Conservation (phyloP, 2,113 vertebrate genomes). For the Channa argus region DNA sequence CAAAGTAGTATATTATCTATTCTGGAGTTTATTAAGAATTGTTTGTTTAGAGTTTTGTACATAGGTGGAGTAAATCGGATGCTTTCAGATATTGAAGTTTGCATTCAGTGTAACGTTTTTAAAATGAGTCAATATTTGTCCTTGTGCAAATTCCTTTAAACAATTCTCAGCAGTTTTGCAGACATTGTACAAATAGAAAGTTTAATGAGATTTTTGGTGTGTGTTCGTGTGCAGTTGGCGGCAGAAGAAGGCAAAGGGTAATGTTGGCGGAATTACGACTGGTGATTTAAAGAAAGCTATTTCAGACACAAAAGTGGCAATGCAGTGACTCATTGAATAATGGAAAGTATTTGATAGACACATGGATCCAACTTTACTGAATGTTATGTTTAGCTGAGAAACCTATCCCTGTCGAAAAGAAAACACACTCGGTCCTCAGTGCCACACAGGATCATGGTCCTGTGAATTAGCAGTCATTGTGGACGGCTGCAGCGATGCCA, state of each 20-base stretch:
- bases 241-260: conserved; percentile 4
- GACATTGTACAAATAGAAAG: background rate
- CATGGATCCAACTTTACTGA: background rate
- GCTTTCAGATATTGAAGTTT: background rate
- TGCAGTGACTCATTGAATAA: background rate
- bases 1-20: conserved; percentile 13
- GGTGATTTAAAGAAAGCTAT: background rate
- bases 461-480: background rate
- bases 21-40: conserved; percentile 6
- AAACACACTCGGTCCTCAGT: background rate
- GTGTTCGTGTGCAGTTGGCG: conserved; percentile 27
- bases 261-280: background rate
- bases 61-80: background rate
- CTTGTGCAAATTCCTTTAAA: background rate
- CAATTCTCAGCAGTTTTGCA: conserved; percentile 16
- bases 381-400: background rate
- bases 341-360: background rate
- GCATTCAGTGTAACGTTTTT: conserved; percentile 12
- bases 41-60: conserved; percentile 22
- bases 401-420: background rate
- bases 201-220: background rate
- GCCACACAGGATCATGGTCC: background rate
- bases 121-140: background rate
- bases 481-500: conserved; percentile 32
- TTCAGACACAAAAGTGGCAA: background rate